Evolutionary conservation across 2,113 vertebrate species (phyloP).

Genomic region (Ciconia maguari): DNA sequence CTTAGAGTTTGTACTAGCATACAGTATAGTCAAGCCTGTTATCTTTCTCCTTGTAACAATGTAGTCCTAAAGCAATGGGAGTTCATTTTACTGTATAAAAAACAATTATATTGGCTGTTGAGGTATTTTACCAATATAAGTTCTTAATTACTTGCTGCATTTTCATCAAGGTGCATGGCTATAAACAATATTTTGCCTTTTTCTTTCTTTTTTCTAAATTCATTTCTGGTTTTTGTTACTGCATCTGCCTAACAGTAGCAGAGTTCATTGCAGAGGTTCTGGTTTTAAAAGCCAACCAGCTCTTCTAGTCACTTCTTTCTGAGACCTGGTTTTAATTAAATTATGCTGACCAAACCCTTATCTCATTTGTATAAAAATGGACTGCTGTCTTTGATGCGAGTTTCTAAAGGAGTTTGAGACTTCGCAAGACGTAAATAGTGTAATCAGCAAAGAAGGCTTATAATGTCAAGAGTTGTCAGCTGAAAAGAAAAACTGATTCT

Average conservation of each 20-base stretch:
- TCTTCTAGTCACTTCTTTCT: neutral
- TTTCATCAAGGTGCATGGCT: neutral
- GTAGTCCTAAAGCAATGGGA: neutral
- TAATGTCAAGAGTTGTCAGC: neutral
- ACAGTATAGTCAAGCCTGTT: neutral
- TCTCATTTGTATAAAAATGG: neutral
- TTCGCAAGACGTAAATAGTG: neutral
- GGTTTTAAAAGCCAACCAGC: neutral
- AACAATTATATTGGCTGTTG: neutral
- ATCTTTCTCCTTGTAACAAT: neutral
- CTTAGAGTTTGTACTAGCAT: neutral
- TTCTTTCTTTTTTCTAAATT: neutral
- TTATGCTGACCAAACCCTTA: neutral
- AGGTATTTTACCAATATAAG: neutral
- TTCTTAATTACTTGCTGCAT: neutral
- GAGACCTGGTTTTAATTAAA: neutral
- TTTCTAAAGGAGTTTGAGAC: slow-evolving; percentile 5
- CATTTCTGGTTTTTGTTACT: neutral
- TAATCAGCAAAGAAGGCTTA: neutral
- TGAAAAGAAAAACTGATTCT: neutral
- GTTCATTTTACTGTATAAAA: neutral
- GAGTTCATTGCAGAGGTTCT: neutral
- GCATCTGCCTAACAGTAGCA: neutral
- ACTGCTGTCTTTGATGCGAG: neutral
- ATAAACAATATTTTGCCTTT: neutral